A percentile compares a stretch with the other conserved stretches of the same genome.
These are phyloP conservation scores for Drosophila phalerata DNA, from an alignment of 2,888 invertebrate species.

Conservation along the genomic window DNA sequence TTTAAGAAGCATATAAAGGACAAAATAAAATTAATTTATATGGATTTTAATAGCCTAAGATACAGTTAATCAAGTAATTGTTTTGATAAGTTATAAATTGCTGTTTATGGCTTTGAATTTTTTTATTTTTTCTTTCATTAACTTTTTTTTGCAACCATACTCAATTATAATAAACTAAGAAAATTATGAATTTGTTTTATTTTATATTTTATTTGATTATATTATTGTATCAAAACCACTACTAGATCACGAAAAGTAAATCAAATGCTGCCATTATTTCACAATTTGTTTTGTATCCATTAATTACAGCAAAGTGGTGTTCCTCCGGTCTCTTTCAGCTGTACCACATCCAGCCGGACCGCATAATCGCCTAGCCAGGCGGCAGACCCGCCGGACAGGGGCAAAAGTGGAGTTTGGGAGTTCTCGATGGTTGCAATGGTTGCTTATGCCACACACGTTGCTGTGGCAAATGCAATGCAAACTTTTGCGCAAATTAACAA, in stretches of 20 bases:
- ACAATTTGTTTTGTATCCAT: constrained; percentile 39
- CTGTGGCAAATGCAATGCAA: constrained; percentile 69
- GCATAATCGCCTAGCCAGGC: constrained; percentile 44
- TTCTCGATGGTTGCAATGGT: constrained; percentile 27
- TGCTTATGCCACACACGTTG: constrained; percentile 74
- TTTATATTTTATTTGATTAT: background rate
- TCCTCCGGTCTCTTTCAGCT: background rate
- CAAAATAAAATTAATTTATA: too few species aligned
- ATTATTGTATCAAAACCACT: background rate
- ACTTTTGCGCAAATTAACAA: constrained; percentile 79
- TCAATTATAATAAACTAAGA: background rate
- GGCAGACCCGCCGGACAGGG: constrained; percentile 9
- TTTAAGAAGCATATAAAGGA: too few species aligned
- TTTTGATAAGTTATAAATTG: too few species aligned
- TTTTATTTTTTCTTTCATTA: background rate
- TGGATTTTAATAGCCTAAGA: too few species aligned
- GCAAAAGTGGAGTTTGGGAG: background rate
- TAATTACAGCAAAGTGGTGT: constrained; percentile 56
- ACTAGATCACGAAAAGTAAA: background rate
- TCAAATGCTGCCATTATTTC: constrained; percentile 28
- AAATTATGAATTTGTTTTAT: too few species aligned
- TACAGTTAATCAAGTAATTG: too few species aligned
- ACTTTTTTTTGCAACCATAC: background rate
- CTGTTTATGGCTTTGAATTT: too few species aligned
- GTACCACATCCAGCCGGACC: constrained; percentile 28